Conservation (phyloP, 2,888 invertebrate species). For the Nephrocerus scutellatus region DNA sequence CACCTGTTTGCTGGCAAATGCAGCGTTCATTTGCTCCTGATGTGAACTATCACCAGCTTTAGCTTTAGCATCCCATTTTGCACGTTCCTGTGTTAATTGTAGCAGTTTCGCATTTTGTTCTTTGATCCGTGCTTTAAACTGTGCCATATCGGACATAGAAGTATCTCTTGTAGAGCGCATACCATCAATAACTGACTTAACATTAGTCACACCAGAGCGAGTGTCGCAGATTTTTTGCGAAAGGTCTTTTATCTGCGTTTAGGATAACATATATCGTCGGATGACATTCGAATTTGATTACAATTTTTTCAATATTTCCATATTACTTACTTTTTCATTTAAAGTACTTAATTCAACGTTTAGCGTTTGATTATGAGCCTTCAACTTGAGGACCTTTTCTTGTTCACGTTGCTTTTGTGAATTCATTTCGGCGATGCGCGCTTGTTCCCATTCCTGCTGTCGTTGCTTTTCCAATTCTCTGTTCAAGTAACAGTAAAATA, state of each 20-base stretch:
- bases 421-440: constrained; percentile 78
- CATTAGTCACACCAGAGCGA: constrained; percentile 77
- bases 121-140: constrained; percentile 71
- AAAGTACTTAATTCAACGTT: constrained; percentile 67
- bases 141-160: constrained; percentile 80
- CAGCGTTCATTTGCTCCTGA: constrained; percentile 55
- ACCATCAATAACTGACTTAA: constrained; percentile 92
- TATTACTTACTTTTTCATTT: constrained; percentile 39
- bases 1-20: constrained; percentile 57
- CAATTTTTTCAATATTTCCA: neutral
- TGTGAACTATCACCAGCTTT: constrained; percentile 46
- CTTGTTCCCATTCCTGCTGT: constrained; percentile 93
- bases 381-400: constrained; percentile 73
- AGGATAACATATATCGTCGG: constrained; percentile 20
- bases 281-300: neutral
- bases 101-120: constrained; percentile 78
- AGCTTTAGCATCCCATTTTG: constrained; percentile 65
- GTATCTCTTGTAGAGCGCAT: constrained; percentile 90
- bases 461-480: constrained; percentile 91
- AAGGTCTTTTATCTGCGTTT: constrained; percentile 67
- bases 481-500: constrained; percentile 8
- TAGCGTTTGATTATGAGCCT: constrained; percentile 79
- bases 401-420: constrained; percentile 79
- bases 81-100: constrained; percentile 74
- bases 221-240: constrained; percentile 77